phyloP scores from a whole-genome alignment of 1,140 invertebrate genomes.

The Brachionus paranguensis region DNA sequence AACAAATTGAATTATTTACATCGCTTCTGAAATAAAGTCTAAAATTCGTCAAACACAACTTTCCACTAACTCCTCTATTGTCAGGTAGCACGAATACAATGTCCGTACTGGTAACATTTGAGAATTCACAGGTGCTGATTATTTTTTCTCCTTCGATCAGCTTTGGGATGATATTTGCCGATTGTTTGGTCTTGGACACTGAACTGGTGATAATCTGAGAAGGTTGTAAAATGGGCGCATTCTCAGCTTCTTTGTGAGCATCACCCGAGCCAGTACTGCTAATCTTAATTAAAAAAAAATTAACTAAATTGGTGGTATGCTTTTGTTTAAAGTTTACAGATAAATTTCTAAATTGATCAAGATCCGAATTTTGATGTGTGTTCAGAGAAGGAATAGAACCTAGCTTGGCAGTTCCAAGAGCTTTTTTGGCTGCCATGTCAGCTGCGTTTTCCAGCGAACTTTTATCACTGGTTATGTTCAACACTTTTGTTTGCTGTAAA shows the following conservation, averaged over 20 bases:
- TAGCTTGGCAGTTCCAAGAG: not conserved
- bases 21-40: conserved; percentile 11
- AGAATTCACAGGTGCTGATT: not conserved
- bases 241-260: not conserved
- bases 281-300: not conserved
- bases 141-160: not conserved
- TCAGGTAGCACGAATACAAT: conserved; percentile 3
- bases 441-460: not conserved
- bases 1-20: not conserved
- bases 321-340: not conserved
- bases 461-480: not conserved
- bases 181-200: not conserved
- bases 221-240: not conserved
- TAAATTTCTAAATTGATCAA: conserved; percentile 9
- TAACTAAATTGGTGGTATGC: not conserved
- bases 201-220: not conserved
- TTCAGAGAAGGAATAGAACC: conserved; percentile 16
- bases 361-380: not conserved
- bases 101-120: not conserved
- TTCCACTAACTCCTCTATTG: conserved; percentile 7
- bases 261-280: not conserved
- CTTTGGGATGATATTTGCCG: not conserved
- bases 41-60: conserved; percentile 14
- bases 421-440: not conserved
- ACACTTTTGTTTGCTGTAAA: not conserved